Conservation (phyloP, 2,113 vertebrate species). For the Cyprinodon tularosa region DNA sequence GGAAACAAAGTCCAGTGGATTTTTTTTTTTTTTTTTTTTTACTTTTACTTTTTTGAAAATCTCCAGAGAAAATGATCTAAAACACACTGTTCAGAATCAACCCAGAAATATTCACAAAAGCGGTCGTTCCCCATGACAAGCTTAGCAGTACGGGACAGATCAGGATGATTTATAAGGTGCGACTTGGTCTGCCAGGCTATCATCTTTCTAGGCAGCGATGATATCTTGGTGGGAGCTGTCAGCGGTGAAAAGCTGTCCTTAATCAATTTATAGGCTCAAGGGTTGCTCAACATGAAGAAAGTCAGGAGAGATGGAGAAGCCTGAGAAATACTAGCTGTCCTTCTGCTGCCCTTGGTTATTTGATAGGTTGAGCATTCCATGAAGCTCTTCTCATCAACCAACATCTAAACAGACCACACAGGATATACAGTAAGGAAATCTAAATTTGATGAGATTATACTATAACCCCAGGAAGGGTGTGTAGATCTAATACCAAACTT, state of each 20-base stretch:
- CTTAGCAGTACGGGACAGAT: constrained; percentile 29
- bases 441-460: constrained; percentile 19
- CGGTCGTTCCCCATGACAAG: neutral
- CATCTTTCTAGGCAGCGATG: constrained; percentile 68
- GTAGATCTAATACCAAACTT: neutral
- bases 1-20: too few relatives aligned
- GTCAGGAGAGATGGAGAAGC: constrained; percentile 53
- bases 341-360: constrained; percentile 65
- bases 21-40: too few relatives aligned
- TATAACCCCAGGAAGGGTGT: constrained; percentile 14
- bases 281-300: constrained; percentile 67
- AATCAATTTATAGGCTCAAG: constrained; percentile 75
- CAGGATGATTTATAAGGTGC: constrained; percentile 63
- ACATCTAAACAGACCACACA: constrained; percentile 11
- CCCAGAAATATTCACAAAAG: neutral
- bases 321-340: constrained; percentile 54
- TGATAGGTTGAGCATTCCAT: constrained; percentile 32
- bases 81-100: too few relatives aligned
- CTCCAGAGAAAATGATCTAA: too few relatives aligned
- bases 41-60: too few relatives aligned
- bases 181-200: constrained; percentile 58
- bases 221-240: constrained; percentile 72
- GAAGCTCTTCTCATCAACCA: constrained; percentile 12
- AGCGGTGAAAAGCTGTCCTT: constrained; percentile 72
- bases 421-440: neutral